Evolutionary conservation across 2,797 vertebrate genomes (phyloP), one percentile per base, ranked within the genome.

Genomic region (Dicrostonyx torquatus): DNA sequence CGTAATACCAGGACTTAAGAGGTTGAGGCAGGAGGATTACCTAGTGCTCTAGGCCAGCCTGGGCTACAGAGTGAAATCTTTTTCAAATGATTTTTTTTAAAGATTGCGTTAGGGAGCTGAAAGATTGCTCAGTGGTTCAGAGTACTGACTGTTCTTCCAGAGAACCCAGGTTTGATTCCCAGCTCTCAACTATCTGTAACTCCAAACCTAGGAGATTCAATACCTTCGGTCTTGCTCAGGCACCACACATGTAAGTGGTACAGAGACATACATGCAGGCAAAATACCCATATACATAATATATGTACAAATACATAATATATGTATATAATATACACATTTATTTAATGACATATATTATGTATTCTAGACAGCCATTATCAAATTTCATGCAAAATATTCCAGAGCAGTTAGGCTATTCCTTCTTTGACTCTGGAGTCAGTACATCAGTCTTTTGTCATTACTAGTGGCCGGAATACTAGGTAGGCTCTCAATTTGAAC

Each of bases 351-450:
- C 58, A 26, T 14, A 3, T 79, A 62, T 45, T 83, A 45, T 64
- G 15, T 14, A 0, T 14, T 82, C 45, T 87, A 87, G 17, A 64
- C 14, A 92, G 50, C n/a, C n/a, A 91, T 72, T 82, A 75, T 40
- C 14, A 55, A 97, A 78, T 10, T 80, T 48, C 79, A 5, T 78
- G 64, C 6, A 84, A 94, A 95, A 83, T 43, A 77, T 93, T 95
- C 82, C 87, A 93, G 92, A 93, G 75, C 77, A 79, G 94, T n/a
- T 53, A 75, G 22, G 92, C 80, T 18, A n/a, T 60, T 34, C 60
- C 48, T 89, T 89, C 55, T 64, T 94, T 55, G 64, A 72, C 40
- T 87, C 66, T 1, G 64, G 66, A 34, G 24, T 31, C 8, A 8
- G 31, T 60, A 58, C 55, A 58, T 53, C 84, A 18, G 20, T 83